phyloP scores from a whole-genome alignment of 2,113 vertebrate species.

The Hiodon alosoides region DNA sequence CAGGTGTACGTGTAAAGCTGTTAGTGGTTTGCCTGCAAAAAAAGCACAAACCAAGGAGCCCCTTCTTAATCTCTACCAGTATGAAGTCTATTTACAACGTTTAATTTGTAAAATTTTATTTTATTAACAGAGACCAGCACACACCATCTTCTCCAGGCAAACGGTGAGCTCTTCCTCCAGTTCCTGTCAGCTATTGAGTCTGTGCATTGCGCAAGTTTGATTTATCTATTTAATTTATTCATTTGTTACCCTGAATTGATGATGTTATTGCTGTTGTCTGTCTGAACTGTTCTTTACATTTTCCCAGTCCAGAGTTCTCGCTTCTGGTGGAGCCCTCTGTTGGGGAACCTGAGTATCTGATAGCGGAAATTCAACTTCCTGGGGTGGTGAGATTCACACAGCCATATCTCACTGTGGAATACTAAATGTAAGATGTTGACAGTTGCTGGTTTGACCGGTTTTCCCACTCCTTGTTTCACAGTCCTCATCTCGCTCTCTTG shows the following conservation, averaged over 20 bases:
- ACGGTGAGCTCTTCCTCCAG: constrained; percentile 8
- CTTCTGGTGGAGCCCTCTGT: constrained; percentile 60
- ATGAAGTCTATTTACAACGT: too few relatives aligned
- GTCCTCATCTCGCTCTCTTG: constrained; percentile 57
- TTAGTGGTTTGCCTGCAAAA: too few relatives aligned
- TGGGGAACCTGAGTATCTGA: constrained; percentile 62
- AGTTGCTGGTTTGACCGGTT: too few relatives aligned
- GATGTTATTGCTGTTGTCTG: background rate
- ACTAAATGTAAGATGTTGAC: background rate
- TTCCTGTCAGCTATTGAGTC: background rate
- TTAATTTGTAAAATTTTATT: background rate
- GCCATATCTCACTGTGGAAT: background rate
- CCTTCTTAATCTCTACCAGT: too few relatives aligned
- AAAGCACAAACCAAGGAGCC: too few relatives aligned
- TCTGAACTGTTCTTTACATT: background rate
- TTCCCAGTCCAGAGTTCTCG: constrained; percentile 59
- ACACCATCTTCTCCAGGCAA: background rate
- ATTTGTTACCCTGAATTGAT: background rate
- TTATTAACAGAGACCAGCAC: constrained; percentile 15
- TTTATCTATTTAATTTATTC: background rate
- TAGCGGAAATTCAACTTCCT: constrained; percentile 74
- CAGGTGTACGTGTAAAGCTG: too few relatives aligned
- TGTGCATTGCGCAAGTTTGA: background rate
- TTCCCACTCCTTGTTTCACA: background rate
- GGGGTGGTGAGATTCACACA: constrained; percentile 66